Evolutionary conservation across 2,113 vertebrate species (phyloP).

Genomic region (Saguinus imperator): DNA sequence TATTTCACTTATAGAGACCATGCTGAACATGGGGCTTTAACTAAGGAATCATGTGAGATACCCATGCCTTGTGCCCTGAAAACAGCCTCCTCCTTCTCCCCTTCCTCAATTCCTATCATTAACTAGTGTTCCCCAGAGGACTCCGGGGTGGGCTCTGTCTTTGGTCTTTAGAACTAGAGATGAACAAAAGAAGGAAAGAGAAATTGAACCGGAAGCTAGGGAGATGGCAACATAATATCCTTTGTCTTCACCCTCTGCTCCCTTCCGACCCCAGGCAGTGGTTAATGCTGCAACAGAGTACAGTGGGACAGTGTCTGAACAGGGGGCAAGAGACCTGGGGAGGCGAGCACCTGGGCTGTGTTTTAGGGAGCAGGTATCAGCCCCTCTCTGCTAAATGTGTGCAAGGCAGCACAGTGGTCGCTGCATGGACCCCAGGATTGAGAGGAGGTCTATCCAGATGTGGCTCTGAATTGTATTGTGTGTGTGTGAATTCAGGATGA

Average conservation of each 20-base stretch:
- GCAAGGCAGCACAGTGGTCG: background rate
- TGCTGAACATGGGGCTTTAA: background rate
- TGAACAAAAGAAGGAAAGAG: background rate
- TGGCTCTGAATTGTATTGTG: background rate
- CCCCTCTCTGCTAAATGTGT: background rate
- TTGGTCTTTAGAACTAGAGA: background rate
- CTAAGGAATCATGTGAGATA: background rate
- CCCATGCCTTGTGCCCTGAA: fast-evolving
- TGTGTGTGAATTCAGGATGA: background rate
- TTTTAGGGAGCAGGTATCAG: no score
- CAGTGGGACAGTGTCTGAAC: background rate
- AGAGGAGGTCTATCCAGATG: background rate
- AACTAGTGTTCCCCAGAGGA: background rate
- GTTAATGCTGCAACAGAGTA: background rate
- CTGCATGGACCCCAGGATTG: fast-evolving
- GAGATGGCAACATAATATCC: background rate
- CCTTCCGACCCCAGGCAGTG: background rate
- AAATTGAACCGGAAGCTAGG: background rate
- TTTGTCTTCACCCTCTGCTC: background rate
- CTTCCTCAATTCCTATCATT: background rate
- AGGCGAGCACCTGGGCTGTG: background rate
- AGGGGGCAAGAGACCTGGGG: background rate
- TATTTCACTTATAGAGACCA: background rate
- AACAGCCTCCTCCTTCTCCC: background rate
- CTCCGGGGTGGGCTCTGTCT: background rate